These are phyloP conservation scores for Ibidorhyncha struthersii DNA, from an alignment of 2,113 vertebrate genomes.

Conservation along the genomic window DNA sequence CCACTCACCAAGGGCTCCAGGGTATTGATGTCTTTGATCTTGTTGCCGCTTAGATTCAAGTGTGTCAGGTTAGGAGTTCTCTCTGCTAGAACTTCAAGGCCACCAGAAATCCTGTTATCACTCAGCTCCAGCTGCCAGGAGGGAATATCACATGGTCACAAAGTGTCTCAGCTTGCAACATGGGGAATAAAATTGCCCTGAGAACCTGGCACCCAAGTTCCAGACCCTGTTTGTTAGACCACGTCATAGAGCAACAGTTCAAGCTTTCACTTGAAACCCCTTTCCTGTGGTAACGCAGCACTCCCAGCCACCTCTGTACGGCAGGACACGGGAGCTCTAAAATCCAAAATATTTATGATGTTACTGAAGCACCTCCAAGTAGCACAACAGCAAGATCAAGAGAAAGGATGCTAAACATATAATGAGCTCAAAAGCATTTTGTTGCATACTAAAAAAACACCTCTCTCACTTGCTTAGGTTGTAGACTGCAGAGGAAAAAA, in stretches of 20 bases:
- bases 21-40: conserved; percentile 84
- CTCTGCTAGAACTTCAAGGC: conserved; percentile 80
- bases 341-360: background rate
- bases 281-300: accelerated
- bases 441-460: accelerated
- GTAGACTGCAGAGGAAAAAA: background rate
- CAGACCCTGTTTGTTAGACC: background rate
- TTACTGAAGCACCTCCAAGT: background rate
- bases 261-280: background rate
- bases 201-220: background rate
- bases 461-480: background rate
- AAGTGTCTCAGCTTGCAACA: background rate
- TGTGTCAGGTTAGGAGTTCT: conserved; percentile 83
- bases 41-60: conserved; percentile 87
- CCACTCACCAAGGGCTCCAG: conserved; percentile 83
- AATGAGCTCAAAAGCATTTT: background rate
- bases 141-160: background rate
- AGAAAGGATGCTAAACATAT: background rate
- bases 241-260: background rate
- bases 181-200: background rate
- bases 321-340: background rate
- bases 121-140: conserved; percentile 81
- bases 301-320: background rate
- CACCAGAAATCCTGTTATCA: conserved; percentile 82
- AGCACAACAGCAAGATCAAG: background rate